phyloP scores from a whole-genome alignment of 1,140 invertebrate genomes.

The Zaprionus ghesquierei region DNA sequence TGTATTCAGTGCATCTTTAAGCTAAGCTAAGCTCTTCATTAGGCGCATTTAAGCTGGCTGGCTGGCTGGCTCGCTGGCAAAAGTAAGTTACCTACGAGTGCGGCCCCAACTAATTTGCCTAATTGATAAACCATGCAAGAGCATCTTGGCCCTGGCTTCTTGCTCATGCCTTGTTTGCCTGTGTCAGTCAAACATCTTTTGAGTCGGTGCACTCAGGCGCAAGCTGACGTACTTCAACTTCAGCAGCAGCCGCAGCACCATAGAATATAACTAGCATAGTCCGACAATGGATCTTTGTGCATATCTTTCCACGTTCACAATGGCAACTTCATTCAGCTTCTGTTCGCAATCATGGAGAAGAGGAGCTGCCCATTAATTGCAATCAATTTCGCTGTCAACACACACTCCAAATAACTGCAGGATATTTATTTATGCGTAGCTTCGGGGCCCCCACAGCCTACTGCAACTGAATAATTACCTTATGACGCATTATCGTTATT shows the following conservation, averaged over 20 bases:
- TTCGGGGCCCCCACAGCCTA: slow-evolving; percentile 36
- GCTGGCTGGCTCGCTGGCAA: no score
- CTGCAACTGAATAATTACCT: slow-evolving; percentile 80
- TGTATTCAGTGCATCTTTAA: slow-evolving; percentile 20
- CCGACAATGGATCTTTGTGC: neutral
- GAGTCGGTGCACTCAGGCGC: slow-evolving; percentile 53
- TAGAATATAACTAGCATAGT: neutral
- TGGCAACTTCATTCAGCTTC: slow-evolving; percentile 11
- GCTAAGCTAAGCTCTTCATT: slow-evolving; percentile 21
- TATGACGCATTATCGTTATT: slow-evolving; percentile 81
- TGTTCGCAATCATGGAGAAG: no score
- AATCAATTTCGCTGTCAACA: slow-evolving; percentile 81
- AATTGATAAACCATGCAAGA: slow-evolving; percentile 70
- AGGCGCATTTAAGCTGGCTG: slow-evolving; percentile 46
- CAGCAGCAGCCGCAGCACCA: slow-evolving; percentile 1
- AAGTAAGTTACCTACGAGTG: slow-evolving; percentile 27
- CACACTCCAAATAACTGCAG: slow-evolving; percentile 77
- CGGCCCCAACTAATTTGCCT: slow-evolving; percentile 68
- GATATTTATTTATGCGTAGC: slow-evolving; percentile 72
- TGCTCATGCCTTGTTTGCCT: slow-evolving; percentile 49
- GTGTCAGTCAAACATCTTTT: slow-evolving; percentile 70
- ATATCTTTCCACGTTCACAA: slow-evolving; percentile 7
- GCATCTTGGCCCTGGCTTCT: slow-evolving; percentile 47
- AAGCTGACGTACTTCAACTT: slow-evolving; percentile 59
- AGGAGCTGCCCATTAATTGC: slow-evolving; percentile 69